phyloP scores from a whole-genome alignment of 64 coral and sea anemone species.

The Dendrophyllia cribrosa region DNA sequence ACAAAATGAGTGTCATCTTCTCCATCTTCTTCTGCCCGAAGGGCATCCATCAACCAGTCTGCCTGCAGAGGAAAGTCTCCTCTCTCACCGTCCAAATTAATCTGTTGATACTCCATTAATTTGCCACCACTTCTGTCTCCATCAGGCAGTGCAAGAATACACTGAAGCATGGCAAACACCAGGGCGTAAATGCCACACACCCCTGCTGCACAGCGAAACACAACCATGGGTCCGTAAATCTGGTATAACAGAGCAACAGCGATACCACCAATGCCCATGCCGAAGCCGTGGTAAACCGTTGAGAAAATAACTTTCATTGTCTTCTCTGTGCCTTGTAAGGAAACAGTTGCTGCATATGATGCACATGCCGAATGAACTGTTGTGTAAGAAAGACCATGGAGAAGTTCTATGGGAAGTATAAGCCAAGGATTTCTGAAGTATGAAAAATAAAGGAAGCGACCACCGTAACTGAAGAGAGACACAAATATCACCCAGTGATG shows the following conservation, averaged over 20 bases:
- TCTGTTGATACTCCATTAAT: slow-evolving; percentile 75
- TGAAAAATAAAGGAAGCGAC: slow-evolving; percentile 80
- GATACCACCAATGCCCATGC: slow-evolving; percentile 81
- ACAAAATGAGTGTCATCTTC: slow-evolving; percentile 78
- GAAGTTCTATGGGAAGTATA: slow-evolving; percentile 90
- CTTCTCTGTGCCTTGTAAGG: slow-evolving; percentile 85
- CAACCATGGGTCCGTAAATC: slow-evolving; percentile 81
- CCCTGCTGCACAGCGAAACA: slow-evolving; percentile 94
- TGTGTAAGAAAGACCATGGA: slow-evolving; percentile 85
- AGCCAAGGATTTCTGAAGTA: slow-evolving; percentile 79
- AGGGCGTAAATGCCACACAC: slow-evolving; percentile 89
- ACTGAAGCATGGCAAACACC: slow-evolving; percentile 83
- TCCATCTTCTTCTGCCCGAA: slow-evolving; percentile 88
- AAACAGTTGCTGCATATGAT: slow-evolving; percentile 72
- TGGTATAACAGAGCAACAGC: slow-evolving; percentile 75
- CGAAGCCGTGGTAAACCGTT: slow-evolving; percentile 79
- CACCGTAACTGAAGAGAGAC: slow-evolving; percentile 80
- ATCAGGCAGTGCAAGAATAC: slow-evolving; percentile 80
- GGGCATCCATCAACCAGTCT: slow-evolving; percentile 95
- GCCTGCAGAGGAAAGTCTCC: slow-evolving; percentile 49
- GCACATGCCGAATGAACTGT: slow-evolving; percentile 74
- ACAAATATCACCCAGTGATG: slow-evolving; percentile 88
- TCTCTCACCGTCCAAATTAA: slow-evolving; percentile 49
- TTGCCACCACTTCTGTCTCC: slow-evolving; percentile 69
- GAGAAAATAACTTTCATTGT: slow-evolving; percentile 88